Evolutionary conservation across 2,113 vertebrate species (phyloP), one percentile per base, ranked within the genome.

Genomic region (Chaenocephalus aceratus): DNA sequence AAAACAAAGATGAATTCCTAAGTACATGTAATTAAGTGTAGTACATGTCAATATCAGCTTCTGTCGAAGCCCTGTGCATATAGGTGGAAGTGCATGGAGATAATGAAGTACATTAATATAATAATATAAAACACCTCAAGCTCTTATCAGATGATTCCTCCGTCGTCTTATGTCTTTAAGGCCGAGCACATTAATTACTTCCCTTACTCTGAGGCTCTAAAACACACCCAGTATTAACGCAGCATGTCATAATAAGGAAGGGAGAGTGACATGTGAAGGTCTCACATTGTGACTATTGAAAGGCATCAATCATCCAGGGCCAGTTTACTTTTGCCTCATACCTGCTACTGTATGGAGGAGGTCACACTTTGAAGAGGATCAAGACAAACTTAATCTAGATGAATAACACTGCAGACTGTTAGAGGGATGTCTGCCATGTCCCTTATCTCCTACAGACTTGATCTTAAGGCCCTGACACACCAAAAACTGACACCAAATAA

Each of bases 341-440:
- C 95, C 95, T 95, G 95, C 95, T 95, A 94, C 93, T 86, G 75
- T 63, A 26, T 53, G 90, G 95, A 94, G 86, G 92, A 92, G 92
- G 95, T 95, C 80, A 54, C 75, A 8, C 66, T 68, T 46, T 76
- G 49, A 84, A 60, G 60, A 46, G 69, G 61, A 70, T 69, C 51
- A 21, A 75, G 77, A 84, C 77, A n/a, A 59, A 76, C 74, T 80
- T 86, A 73, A 86, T 88, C 76, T 56, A 63, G 85, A 88, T 77
- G 48, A 79, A 88, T 87, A 91, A 79, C 71, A 4, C 26, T 1
- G 41, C 59, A 49, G 52, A 54, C 65, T 8, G 77, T 21, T 26
- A 15, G 68, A 46, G 54, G 61, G 76, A 68, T 0, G 76, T 53
- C 45, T 56, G 58, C 49, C 44, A 30, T 3, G 21, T 49, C 54